Base-by-base conservation (phyloP, 2,797 vertebrate genomes). In the Ammospiza maritima region DNA sequence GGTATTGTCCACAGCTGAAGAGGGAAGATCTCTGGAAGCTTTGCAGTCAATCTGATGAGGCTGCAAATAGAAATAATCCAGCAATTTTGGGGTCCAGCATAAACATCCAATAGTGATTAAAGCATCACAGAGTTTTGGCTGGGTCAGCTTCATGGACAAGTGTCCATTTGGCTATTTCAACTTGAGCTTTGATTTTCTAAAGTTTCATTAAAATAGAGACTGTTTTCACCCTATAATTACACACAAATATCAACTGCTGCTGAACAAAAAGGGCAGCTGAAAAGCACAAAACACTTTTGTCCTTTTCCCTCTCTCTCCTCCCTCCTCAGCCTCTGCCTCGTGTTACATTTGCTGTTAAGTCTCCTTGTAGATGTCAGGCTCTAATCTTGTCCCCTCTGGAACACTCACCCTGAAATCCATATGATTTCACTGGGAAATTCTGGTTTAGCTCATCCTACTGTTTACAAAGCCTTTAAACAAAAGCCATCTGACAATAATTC, bases 251-350 rank as follows among this genome's bases (percentile, higher is more conserved):
- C n/a, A 58, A 50, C 61, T 40, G 53, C 66, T 74, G 27, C 66
- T 58, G 47, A 75, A 38, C 6, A 45, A 74, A 71, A 85, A 75
- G 21, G 26, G 19, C 13, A 47, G 25, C 38, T 36, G 50, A 56
- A 74, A 82, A 75, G 5, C 3, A 32, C 23, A 65, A 58, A 56
- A 26, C 8, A 10, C 5, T 4, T 16, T 5, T 21, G 26, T 48
- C 11, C 13, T 58, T 85, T 27, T 29, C 13, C 6, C 18, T 5
- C 25, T 25, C 16, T 5, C 23, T 5, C 8, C 7, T 53, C 32
- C 17, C 9, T 60, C 51, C 38, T 45, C 44, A 26, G 5, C 7
- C 45, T 45, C 44, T 29, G 5, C 7, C 45, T 38, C 0, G 0
- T 34, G 9, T 23, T 45, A 36, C 14, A 16, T 42, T 58, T 62